Evolutionary conservation across 1,140 invertebrate genomes (phyloP), one percentile per base, ranked within the genome.

Genomic region (Aphelinus certus): DNA sequence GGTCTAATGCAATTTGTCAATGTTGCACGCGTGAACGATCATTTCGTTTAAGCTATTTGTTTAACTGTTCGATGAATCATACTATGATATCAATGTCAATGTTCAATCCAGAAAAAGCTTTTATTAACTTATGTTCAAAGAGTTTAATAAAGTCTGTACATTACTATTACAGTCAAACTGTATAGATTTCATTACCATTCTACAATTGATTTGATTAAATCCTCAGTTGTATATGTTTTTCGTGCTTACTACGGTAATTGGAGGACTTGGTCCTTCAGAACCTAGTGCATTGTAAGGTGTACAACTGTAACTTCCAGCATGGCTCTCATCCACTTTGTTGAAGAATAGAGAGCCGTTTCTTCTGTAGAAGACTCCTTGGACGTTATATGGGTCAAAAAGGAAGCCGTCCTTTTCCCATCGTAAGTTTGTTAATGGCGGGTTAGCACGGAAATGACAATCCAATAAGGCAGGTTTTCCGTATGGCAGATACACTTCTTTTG

Each of bases 321-420:
- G 93, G 1, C 89, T 92, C 81, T 95, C 94, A 79, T 92, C 95
- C 79, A 93, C 93, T 91, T 93, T 92, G 74, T 92, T 92, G 80
- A 97, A 96, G 78, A 93, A 95, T 3, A 97, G 89, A 77, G 95
- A 97, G 53, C 96, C 96, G 84, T 98, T 98, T 79, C 92, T 90
- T 76, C 95, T 91, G 80, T 94, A 94, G 80, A 94, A 94, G 0
- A 96, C 94, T 10, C 95, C 95, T 65, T 92, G 94, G 45, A 95
- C 94, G 81, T 96, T 95, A 85, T 95, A 96, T 1, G 95, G 95
- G 85, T 97, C 95, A 82, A 96, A 97, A 0, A 97, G 90, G 80
- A 96, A 94, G 42, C 95, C 95, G 84, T 97, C 96, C 85, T 97
- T 96, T 82, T 96, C 95, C 97, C 97, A 98, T 65, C 95, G 92